Percentiles rank a stretch among this genome's conserved stretches.
phyloP scores from a whole-genome alignment of 2,888 invertebrate species.

The Chymomyza fuscimana region DNA sequence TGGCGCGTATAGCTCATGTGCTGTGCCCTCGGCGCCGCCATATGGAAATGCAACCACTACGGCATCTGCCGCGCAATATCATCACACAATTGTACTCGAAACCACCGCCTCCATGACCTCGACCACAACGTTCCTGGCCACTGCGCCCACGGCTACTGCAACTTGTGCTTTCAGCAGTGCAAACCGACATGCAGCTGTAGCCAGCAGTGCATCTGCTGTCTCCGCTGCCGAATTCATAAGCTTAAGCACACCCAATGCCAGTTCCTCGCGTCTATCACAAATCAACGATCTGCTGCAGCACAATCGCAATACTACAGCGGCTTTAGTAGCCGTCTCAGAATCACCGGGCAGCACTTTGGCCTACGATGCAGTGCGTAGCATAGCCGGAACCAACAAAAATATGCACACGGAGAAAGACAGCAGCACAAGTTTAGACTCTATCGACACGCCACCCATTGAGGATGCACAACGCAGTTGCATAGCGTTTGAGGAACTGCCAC shows the following conservation, averaged over 20 bases:
- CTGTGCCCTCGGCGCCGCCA: slow-evolving; percentile 73
- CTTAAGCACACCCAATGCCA: slow-evolving; percentile 71
- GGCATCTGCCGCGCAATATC: slow-evolving; percentile 65
- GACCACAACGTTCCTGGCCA: slow-evolving; percentile 21
- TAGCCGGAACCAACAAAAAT: slow-evolving; percentile 27
- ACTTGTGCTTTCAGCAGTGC: slow-evolving; percentile 23
- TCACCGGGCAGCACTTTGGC: slow-evolving; percentile 16
- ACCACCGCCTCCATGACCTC: slow-evolving; percentile 63
- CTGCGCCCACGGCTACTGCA: slow-evolving; percentile 4
- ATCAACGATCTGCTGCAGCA: slow-evolving; percentile 78
- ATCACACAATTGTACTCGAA: slow-evolving; percentile 51
- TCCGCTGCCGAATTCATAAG: slow-evolving; percentile 65
- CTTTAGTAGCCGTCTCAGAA: slow-evolving; percentile 72
- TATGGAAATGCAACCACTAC: slow-evolving; percentile 75
- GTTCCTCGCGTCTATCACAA: slow-evolving; percentile 77
- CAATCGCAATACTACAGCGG: slow-evolving; percentile 77
- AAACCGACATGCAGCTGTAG: slow-evolving; percentile 16
- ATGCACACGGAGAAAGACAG: slow-evolving; percentile 13
- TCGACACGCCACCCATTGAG: slow-evolving; percentile 66
- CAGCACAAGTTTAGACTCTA: slow-evolving; percentile 49
- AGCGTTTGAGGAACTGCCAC: slow-evolving; percentile 57
- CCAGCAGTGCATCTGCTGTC: slow-evolving; percentile 31
- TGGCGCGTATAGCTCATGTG: slow-evolving; percentile 69
- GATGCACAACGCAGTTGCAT: slow-evolving; percentile 59
- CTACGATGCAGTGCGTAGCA: slow-evolving; percentile 30